phyloP scores from a whole-genome alignment of 2,888 invertebrate genomes.

The Miltochrista miniata region DNA sequence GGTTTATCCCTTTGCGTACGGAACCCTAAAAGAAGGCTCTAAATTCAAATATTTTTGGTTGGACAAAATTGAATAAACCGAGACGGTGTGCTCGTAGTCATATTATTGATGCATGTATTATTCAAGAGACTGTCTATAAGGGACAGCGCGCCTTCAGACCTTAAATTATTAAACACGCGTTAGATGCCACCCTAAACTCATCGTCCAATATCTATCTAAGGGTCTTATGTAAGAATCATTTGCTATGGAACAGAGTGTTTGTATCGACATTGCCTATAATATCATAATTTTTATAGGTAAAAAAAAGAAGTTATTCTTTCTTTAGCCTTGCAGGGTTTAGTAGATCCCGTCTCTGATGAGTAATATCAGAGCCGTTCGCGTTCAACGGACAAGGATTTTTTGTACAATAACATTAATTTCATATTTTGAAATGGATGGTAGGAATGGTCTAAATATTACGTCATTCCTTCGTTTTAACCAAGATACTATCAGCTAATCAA shows the following conservation, averaged over 20 bases:
- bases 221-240: conserved; percentile 65
- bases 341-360: too few species aligned
- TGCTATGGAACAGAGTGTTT: conserved; percentile 33
- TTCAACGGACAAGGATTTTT: too few species aligned
- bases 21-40: not conserved
- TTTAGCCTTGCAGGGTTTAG: too few species aligned
- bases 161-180: conserved; percentile 81
- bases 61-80: conserved; percentile 58
- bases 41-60: conserved; percentile 22
- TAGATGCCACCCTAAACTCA: conserved; percentile 71
- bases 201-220: conserved; percentile 62
- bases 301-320: too few species aligned
- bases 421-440: too few species aligned
- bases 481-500: too few species aligned
- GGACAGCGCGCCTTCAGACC: conserved; percentile 59
- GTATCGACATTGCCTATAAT: conserved; percentile 22
- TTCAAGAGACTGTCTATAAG: conserved; percentile 67
- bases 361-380: too few species aligned
- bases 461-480: too few species aligned
- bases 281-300: too few species aligned
- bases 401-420: too few species aligned
- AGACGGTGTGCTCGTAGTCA: conserved; percentile 55
- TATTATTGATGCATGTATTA: conserved; percentile 80
- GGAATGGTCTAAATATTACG: too few species aligned
- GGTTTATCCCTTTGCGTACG: too few species aligned